These are phyloP conservation scores for Murina feae DNA, from an alignment of 2,113 vertebrate genomes.

Conservation along the genomic window DNA sequence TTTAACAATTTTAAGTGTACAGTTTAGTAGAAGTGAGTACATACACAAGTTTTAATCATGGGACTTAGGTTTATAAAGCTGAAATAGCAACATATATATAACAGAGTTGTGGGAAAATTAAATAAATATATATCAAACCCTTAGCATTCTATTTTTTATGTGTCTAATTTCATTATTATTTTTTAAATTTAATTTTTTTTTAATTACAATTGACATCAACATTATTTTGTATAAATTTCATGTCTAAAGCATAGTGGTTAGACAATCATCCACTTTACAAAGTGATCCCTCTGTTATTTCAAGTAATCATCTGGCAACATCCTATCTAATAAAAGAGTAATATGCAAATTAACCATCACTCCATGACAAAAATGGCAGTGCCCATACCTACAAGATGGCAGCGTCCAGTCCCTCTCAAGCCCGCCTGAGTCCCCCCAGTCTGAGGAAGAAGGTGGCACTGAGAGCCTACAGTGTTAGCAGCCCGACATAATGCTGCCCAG, in stretches of 20 bases:
- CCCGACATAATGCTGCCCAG: too few species aligned
- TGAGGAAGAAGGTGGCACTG: too few species aligned
- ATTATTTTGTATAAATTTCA: neutral
- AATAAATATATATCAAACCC: neutral
- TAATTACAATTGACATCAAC: neutral
- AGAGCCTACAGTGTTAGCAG: too few species aligned
- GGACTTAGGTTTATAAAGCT: neutral
- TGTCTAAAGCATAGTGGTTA: neutral
- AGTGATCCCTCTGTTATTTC: neutral
- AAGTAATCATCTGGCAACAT: neutral
- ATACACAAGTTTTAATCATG: slow-evolving; percentile 77
- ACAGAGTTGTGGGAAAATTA: neutral
- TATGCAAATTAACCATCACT: too few species aligned
- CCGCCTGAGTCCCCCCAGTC: too few species aligned
- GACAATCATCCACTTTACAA: neutral
- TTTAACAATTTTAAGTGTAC: neutral
- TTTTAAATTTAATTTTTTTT: neutral
- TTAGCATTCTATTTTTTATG: neutral
- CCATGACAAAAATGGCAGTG: too few species aligned
- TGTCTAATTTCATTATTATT: neutral
- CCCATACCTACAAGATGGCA: too few species aligned
- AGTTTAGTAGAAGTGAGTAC: neutral
- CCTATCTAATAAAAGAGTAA: too few species aligned
- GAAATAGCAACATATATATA: neutral
- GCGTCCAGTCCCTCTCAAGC: too few species aligned